Evolutionary conservation across 2,888 invertebrate species (phyloP), one percentile per base, ranked within the genome.

Genomic region (Caenorhabditis wallacei): DNA sequence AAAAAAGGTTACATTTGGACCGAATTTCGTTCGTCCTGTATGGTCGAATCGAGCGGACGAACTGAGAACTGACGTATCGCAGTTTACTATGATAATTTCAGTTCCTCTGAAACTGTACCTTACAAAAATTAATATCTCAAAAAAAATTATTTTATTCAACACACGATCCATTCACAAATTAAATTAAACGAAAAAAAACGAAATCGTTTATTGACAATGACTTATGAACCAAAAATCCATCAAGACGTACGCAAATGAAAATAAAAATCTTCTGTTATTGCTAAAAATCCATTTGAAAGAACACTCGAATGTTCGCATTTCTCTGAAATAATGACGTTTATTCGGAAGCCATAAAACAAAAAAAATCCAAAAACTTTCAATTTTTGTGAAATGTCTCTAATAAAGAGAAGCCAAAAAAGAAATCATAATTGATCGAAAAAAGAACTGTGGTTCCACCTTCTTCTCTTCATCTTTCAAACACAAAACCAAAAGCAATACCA

Each of bases 381-480:
- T 37, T 35, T 37, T 66, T 53, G 11, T 5, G 53, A 66, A 66
- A 53, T 66, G 37, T 53, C 66, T 22, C 30, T 18, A 40, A 66
- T 53, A 59, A 59, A 20, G 7, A 16, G 61, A 61, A 61, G 43
- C 61, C 61, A 10, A 5, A 30, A 2, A 43, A 40, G 20, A 37
- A 3, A 4, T 13, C 40, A n/a, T 43, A 61, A 61, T 61, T 61
- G 43, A 26, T 22, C 10, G n/a, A n/a, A n/a, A 61, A 16, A n/a
- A 61, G 61, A 61, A 61, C 61, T 43, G 43, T 61, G 61, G 61
- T 61, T 61, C 61, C 61, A 43, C 61, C 40, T n/a, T 51, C 35
- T 48, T 48, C 24, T 22, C 16, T 18, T 11, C 16, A 51, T 40
- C 16, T 40, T 40, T 40, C 3, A n/a, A 48, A 48, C n/a, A 18